Evolutionary conservation across 2,888 invertebrate species (phyloP).

Genomic region (Dendrolimus houi): DNA sequence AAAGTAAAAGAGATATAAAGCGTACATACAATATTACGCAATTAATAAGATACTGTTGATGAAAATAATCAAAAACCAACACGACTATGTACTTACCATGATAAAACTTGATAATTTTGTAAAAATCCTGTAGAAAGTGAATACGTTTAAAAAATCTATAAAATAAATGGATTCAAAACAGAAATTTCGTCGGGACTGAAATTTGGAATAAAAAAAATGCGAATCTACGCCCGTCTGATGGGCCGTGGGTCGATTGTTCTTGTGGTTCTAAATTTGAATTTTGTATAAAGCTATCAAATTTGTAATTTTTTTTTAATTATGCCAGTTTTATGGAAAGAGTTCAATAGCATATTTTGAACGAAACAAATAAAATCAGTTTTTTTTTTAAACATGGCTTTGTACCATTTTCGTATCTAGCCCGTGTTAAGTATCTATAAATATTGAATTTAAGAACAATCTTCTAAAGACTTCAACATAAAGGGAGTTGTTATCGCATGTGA

Average conservation of each 20-base stretch:
- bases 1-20: no score
- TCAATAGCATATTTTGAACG: slow-evolving; percentile 16
- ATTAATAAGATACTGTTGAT: no score
- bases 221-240: slow-evolving; percentile 50
- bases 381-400: no score
- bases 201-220: slow-evolving; percentile 60
- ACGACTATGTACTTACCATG: slow-evolving; percentile 59
- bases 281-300: slow-evolving; percentile 8
- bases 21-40: no score
- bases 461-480: no score
- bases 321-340: not conserved
- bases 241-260: slow-evolving; percentile 48
- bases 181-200: slow-evolving; percentile 56
- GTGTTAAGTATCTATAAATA: no score
- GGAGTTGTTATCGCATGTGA: no score
- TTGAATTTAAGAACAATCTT: no score
- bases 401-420: no score
- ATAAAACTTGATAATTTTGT: slow-evolving; percentile 56
- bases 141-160: slow-evolving; percentile 38
- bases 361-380: slow-evolving; percentile 7
- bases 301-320: not conserved
- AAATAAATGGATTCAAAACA: slow-evolving; percentile 44
- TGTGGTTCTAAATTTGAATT: slow-evolving; percentile 48
- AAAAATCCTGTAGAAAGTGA: slow-evolving; percentile 33
- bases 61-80: no score